Evolutionary conservation across 2,888 invertebrate genomes (phyloP), one percentile per base, ranked within the genome.

Genomic region (Anthoptus insignis): DNA sequence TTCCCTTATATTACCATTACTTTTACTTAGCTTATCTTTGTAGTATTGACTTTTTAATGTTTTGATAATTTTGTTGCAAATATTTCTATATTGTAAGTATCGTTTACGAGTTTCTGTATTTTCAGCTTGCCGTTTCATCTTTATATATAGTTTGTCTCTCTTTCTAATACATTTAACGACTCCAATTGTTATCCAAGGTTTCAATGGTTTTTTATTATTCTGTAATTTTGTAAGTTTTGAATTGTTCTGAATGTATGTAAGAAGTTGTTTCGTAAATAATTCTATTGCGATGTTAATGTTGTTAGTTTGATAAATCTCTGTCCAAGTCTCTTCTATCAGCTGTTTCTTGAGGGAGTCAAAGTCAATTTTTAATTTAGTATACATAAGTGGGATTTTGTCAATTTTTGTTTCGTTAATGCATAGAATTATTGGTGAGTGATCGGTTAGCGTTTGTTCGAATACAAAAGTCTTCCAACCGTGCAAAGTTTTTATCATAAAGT

Each of bases 401-500:
- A 5, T 27, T 27, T 27, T 27, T 27, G 27, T 45, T 21, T 21
- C 21, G 21, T 45, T 11, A 21, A 63, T 47, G 27, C 24, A 32
- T 1, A 63, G 14, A 13, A 63, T 16, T 47, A 63, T 63, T 13
- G 63, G 56, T 13, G 54, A 63, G 8, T 63, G 56, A 24, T 63
- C 56, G 6, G 63, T 63, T 14, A 61, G 9, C 7, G 11, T 45
- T n/a, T 63, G n/a, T 3, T 54, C 34, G 32, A 63, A 63, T 14
- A 63, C 63, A n/a, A 63, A 1, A 1, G 63, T 63, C 56, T 63
- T 24, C 16, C 19, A 22, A n/a, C 11, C 3, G 8, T 13, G 29
- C 21, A 3, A 21, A 21, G 24, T 27, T 56, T 65, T 65, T 4
- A 65, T 54, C 65, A 60, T 65, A 19, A 65, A 49, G n/a, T 65